Evolutionary conservation across 2,113 vertebrate species (phyloP).

Genomic region (Corythoichthys haematopterus): DNA sequence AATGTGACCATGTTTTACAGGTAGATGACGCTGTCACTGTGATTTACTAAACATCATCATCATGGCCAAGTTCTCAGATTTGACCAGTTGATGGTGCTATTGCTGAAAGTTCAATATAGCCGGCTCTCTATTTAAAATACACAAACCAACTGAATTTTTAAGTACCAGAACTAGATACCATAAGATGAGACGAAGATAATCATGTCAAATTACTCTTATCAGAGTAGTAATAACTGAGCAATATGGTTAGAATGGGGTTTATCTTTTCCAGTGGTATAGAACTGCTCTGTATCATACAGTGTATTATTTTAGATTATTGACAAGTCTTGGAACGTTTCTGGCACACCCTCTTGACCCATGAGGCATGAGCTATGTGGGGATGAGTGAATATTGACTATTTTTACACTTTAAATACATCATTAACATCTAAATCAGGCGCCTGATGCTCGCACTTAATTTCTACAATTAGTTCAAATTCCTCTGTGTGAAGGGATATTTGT

Average conservation of each 20-base stretch:
- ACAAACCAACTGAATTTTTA: too few species aligned
- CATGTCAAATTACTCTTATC: not conserved
- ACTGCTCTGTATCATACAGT: not conserved
- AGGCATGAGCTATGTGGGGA: not conserved
- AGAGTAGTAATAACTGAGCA: not conserved
- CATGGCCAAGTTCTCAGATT: conserved; percentile 2
- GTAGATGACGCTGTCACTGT: conserved; percentile 31
- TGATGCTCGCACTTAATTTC: not conserved
- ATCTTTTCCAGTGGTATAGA: not conserved
- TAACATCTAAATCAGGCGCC: not conserved
- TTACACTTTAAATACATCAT: conserved; percentile 18
- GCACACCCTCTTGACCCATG: too few species aligned
- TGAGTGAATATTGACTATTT: conserved; percentile 23
- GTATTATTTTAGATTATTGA: not conserved
- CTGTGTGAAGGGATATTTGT: not conserved
- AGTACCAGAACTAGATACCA: not conserved
- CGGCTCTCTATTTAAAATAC: not conserved
- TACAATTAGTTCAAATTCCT: not conserved
- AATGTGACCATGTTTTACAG: not conserved
- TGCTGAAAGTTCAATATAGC: not conserved
- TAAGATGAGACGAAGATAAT: not conserved
- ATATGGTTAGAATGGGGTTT: not conserved
- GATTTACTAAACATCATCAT: not conserved
- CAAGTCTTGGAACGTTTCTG: too few species aligned
- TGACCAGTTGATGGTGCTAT: conserved; percentile 35